Percentiles rank a stretch among this genome's conserved stretches.
phyloP scores from a whole-genome alignment of 2,888 invertebrate genomes.

The Ichneumon xanthorius region DNA sequence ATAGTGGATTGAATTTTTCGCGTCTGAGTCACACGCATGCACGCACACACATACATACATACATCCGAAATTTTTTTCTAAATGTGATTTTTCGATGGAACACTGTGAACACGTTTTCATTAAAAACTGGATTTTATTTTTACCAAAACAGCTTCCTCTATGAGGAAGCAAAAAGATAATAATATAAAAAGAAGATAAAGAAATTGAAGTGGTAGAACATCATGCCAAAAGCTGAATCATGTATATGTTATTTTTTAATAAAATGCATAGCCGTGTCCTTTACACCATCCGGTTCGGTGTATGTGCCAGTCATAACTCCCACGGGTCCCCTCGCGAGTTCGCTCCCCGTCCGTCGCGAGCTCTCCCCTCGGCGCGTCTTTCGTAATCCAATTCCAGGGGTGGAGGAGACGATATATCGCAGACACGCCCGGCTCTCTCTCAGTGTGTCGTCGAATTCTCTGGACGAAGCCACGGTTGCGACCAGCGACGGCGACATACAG shows the following conservation, averaged over 20 bases:
- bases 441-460: slow-evolving; percentile 43
- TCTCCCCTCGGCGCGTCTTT: slow-evolving; percentile 33
- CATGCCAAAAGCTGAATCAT: not conserved
- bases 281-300: not conserved
- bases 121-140: too few species aligned
- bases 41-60: too few species aligned
- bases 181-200: not conserved
- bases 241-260: slow-evolving; percentile 6
- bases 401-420: slow-evolving; percentile 50
- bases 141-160: too few species aligned
- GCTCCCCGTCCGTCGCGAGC: not conserved
- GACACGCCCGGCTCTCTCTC: slow-evolving; percentile 35
- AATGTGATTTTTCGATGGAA: too few species aligned
- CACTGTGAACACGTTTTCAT: too few species aligned
- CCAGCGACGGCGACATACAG: slow-evolving; percentile 3
- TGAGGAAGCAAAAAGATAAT: not conserved
- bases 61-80: too few species aligned
- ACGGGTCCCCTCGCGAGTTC: slow-evolving; percentile 12
- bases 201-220: not conserved
- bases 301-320: slow-evolving; percentile 42
- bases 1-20: too few species aligned
- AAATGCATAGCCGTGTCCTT: slow-evolving; percentile 17
- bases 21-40: too few species aligned
- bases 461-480: slow-evolving; percentile 22
- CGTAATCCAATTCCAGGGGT: slow-evolving; percentile 49